Conservation (phyloP, 1,140 invertebrate species). For the Leptopilina boulardi region DNA sequence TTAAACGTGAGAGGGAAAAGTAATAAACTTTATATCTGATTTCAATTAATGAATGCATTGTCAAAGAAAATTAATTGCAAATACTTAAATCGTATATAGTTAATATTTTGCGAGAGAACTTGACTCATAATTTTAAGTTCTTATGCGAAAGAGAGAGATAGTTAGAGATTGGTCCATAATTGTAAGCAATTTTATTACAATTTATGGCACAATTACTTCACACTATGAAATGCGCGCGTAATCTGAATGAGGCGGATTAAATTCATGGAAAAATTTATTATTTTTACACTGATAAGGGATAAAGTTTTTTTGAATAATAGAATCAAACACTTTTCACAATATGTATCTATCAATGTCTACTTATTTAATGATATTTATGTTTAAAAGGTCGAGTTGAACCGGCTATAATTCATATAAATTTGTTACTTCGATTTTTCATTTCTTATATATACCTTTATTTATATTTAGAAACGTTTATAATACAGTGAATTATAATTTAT, state of each 20-base stretch:
- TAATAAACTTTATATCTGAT: neutral
- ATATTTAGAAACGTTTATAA: neutral
- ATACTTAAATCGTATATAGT: neutral
- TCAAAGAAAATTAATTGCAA: slow-evolving; percentile 14
- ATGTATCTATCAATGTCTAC: slow-evolving; percentile 18
- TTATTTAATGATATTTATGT: slow-evolving; percentile 19
- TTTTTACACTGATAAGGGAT: slow-evolving; percentile 1
- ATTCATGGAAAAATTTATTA: slow-evolving; percentile 6
- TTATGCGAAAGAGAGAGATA: too few relatives aligned
- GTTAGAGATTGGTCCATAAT: slow-evolving; percentile 28
- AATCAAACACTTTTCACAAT: slow-evolving; percentile 5
- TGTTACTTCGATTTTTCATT: neutral
- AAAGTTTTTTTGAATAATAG: slow-evolving; percentile 16
- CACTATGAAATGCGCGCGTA: slow-evolving; percentile 22
- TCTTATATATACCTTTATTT: neutral
- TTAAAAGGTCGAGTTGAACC: slow-evolving; percentile 3
- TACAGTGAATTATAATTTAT: neutral
- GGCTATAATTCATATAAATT: neutral
- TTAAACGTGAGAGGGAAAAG: neutral
- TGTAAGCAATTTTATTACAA: slow-evolving; percentile 1
- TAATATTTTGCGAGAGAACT: neutral
- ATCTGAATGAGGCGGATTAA: neutral
- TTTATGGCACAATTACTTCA: slow-evolving; percentile 19
- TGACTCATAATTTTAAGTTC: slow-evolving; percentile 6
- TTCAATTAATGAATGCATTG: neutral